A percentile compares a stretch with the other conserved stretches of the same genome.
Evolutionary conservation across 2,797 vertebrate genomes (phyloP).

Genomic region (Xerus rutilus): DNA sequence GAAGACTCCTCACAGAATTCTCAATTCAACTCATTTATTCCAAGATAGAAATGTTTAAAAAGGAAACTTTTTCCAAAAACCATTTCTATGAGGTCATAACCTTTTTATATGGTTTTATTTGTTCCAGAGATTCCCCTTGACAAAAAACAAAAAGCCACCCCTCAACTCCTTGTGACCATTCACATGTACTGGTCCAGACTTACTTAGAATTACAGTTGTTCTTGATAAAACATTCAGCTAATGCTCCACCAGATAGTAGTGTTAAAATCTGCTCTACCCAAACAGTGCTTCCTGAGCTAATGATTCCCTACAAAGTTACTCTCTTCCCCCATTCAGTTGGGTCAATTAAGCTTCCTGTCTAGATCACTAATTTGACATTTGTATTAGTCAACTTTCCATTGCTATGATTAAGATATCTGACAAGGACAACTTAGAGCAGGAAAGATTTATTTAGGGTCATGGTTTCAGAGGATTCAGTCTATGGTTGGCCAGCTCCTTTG

Average conservation of each 20-base stretch:
- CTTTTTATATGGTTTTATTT: background rate
- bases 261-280: background rate
- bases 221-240: background rate
- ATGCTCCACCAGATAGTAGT: rapidly evolving
- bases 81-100: background rate
- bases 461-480: too few species aligned
- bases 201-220: background rate
- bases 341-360: too few species aligned
- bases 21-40: background rate
- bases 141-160: background rate
- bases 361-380: background rate
- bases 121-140: background rate
- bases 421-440: too few species aligned
- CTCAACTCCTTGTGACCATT: background rate
- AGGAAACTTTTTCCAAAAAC: background rate
- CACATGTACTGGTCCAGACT: rapidly evolving
- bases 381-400: too few species aligned
- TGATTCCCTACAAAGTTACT: background rate
- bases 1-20: background rate
- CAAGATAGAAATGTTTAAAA: background rate
- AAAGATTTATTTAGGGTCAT: too few species aligned
- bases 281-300: background rate
- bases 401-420: too few species aligned
- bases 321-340: background rate
- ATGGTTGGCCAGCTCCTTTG: too few species aligned